Evolutionary conservation across 2,888 invertebrate genomes (phyloP), one percentile per base, ranked within the genome.

Genomic region (Azorinus chamasolen): DNA sequence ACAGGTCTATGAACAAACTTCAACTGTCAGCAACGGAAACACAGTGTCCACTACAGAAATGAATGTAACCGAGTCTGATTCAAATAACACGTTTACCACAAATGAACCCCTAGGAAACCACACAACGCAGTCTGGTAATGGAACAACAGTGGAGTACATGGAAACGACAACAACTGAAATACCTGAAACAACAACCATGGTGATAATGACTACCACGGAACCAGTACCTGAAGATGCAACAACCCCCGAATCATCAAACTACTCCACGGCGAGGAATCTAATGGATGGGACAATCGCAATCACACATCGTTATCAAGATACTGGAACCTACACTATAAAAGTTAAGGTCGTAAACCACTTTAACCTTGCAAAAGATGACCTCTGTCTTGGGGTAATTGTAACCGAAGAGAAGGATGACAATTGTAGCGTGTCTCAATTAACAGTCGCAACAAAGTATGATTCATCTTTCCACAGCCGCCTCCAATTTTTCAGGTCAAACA

Each of bases 341-440:
- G 88, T 88, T 2, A 87, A 70, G 0, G 89, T 83, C 2, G 57
- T 57, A 25, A 92, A 92, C 65, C 78, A 73, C 4, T 92, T 92
- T 62, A 85, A 87, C 20, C 63, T 65, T 12, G 85, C 79, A 16
- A 69, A 65, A 20, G 86, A 89, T 8, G 66, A 57, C 2, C 83
- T 92, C 5, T 92, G 92, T 78, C 91, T 91, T 0, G 72, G 72
- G 2, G 81, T 92, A 2, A 77, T 87, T 24, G 88, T 91, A 1
- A 86, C 78, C 10, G 68, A 79, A 20, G 55, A 61, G 1, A 62
- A 66, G 14, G 66, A 55, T n/a, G 48, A 43, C 18, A 39, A 61
- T 0, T 86, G 86, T 43, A 39, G 64, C 14, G 24, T 43, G 14
- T 81, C 83, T n/a, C 41, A 10, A 16, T 27, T 84, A 37, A 46